A percentile compares a stretch with the other conserved stretches of the same genome.
phyloP scores from a whole-genome alignment of 2,113 vertebrate species.

The Neopipo cinnamomea region DNA sequence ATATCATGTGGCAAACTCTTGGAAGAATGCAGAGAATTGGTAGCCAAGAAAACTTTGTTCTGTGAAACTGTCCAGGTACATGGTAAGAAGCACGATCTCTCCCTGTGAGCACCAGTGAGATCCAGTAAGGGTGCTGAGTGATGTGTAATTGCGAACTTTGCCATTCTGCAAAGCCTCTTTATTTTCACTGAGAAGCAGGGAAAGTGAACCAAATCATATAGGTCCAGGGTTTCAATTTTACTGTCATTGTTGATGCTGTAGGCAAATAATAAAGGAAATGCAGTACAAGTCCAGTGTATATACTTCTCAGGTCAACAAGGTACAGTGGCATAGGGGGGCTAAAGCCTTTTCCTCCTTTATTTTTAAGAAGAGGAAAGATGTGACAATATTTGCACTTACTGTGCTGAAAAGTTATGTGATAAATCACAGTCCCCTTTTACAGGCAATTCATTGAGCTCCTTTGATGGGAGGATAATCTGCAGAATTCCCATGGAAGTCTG shows the following conservation, averaged over 20 bases:
- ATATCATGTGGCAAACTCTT: neutral
- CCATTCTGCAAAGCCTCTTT: neutral
- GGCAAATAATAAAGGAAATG: neutral
- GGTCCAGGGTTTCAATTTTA: neutral
- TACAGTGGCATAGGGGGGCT: neutral
- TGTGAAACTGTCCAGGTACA: neutral
- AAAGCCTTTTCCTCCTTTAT: neutral
- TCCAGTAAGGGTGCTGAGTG: neutral
- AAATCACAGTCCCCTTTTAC: neutral
- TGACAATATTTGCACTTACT: neutral
- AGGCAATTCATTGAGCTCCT: neutral
- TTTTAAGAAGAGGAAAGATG: neutral
- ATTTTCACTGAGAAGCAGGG: neutral
- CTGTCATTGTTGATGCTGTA: neutral
- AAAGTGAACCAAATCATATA: neutral
- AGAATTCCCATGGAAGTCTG: neutral
- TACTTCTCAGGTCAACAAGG: neutral
- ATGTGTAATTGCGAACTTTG: neutral
- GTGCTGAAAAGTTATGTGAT: neutral
- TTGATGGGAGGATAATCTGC: neutral
- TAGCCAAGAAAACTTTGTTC: neutral
- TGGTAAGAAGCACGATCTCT: neutral
- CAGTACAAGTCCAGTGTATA: neutral
- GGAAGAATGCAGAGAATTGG: neutral
- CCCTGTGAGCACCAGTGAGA: rapidly evolving